Evolutionary conservation across 30 jellyfish, hydroid and myxozoan species (phyloP), one percentile per base, ranked within the genome.

Genomic region (Hydra vulgaris): DNA sequence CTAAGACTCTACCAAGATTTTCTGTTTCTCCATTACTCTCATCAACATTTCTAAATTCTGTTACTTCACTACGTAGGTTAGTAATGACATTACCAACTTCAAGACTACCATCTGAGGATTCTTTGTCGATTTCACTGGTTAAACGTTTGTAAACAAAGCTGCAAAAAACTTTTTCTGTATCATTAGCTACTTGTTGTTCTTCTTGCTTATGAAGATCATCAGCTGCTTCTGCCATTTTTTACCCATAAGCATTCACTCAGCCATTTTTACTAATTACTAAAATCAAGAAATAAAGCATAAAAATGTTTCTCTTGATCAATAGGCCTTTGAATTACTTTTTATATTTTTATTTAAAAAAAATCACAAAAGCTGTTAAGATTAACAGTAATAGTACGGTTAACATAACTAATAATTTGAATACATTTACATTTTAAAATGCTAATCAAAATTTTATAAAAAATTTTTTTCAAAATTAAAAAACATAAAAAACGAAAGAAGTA

Each of bases 111-210:
- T 83, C 95, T 20, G 40, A 18, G 21, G 95, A 89, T 66, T 86
- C 96, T 68, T 87, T 77, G 22, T 86, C 95, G 20, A 91, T 78
- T 66, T 77, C 86, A 75, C 98, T 91, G 7, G 88, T 79, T 73
- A 91, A 75, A 17, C 96, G 82, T 25, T 73, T 73, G 77, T 86
- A 91, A 87, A 91, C 70, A 74, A 91, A 86, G 26, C 76, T 71
- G 73, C 80, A 66, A 76, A 91, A 83, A 23, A 91, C 86, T 24
- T 77, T 71, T 75, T 85, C 87, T 7, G 98, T 86, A 55, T 91
- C 92, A 17, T 53, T 78, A 1, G 90, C 95, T 52, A 88, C 87
- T 26, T 54, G 67, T 85, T 8, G 19, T 40, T 88, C 94, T 16
- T 77, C 79, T 24, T 76, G 79, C 27, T 86, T 74, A 27, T 76